Conservation (phyloP, 1,140 invertebrate species). For the Colletes latitarsis region DNA sequence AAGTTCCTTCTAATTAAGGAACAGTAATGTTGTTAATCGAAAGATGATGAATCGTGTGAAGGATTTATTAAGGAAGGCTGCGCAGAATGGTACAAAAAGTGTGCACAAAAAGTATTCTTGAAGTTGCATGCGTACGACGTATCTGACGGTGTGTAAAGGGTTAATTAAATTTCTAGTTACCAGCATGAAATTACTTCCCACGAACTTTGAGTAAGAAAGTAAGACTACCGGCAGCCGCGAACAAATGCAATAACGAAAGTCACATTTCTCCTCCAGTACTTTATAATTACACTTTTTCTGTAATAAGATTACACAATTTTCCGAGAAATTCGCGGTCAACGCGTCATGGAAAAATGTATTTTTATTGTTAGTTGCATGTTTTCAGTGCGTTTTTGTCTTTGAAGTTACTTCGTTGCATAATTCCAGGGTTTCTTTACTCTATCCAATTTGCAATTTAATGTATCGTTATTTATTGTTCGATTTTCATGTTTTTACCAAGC, state of each 20-base stretch:
- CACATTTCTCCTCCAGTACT: not conserved
- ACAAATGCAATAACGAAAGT: constrained; percentile 33
- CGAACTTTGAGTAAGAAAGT: constrained; percentile 18
- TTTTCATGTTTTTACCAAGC: no score
- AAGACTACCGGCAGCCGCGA: not conserved
- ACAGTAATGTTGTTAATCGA: no score
- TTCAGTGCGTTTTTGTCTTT: not conserved
- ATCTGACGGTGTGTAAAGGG: constrained; percentile 14
- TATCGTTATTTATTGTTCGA: no score
- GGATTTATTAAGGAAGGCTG: not conserved
- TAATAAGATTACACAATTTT: constrained; percentile 32
- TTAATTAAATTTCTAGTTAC: constrained; percentile 42
- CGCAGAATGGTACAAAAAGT: not conserved
- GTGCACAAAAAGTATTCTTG: not conserved
- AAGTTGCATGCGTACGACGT: not conserved
- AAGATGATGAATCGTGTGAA: not conserved
- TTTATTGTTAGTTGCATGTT: not conserved
- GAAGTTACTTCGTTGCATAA: not conserved
- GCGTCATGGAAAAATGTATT: not conserved
- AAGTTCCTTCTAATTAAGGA: no score
- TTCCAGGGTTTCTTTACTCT: not conserved
- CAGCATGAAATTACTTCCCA: constrained; percentile 24
- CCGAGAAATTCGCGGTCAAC: constrained; percentile 23
- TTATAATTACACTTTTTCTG: constrained; percentile 14
- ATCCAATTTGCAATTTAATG: no score